A percentile compares a stretch with the other conserved stretches of the same genome.
Evolutionary conservation across 2,113 vertebrate species (phyloP).

Genomic region (Uria aalge): DNA sequence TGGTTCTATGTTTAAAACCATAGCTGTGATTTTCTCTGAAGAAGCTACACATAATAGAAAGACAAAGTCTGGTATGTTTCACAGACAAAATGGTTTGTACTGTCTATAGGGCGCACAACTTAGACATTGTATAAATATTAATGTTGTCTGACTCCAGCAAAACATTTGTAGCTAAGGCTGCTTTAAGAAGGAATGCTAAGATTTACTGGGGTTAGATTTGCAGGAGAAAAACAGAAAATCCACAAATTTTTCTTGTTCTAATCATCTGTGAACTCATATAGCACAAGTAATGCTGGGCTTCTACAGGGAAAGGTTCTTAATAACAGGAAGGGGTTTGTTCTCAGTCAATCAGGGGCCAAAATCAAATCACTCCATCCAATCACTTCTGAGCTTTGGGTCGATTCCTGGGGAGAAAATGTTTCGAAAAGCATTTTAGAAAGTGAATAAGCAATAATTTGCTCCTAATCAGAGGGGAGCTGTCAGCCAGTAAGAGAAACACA

Average conservation of each 20-base stretch:
- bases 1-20: background rate
- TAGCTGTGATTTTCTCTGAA: background rate
- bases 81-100: background rate
- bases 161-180: background rate
- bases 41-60: background rate
- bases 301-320: background rate
- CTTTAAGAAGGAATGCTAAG: constrained; percentile 1
- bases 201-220: background rate
- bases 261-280: background rate
- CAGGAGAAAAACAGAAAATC: background rate
- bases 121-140: constrained; percentile 11
- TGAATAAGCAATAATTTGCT: constrained; percentile 1
- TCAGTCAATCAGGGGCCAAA: background rate
- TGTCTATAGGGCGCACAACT: background rate
- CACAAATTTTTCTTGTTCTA: background rate
- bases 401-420: background rate
- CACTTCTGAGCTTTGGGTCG: background rate
- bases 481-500: background rate
- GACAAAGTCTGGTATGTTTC: background rate
- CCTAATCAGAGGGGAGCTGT: background rate
- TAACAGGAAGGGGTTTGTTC: constrained; percentile 13
- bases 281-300: background rate
- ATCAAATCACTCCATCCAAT: background rate
- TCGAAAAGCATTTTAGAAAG: background rate
- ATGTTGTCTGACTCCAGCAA: background rate